Percentiles rank a stretch among this genome's conserved stretches.
Conservation (phyloP, 2,797 vertebrate genomes). For the Sparidentex hasta region DNA sequence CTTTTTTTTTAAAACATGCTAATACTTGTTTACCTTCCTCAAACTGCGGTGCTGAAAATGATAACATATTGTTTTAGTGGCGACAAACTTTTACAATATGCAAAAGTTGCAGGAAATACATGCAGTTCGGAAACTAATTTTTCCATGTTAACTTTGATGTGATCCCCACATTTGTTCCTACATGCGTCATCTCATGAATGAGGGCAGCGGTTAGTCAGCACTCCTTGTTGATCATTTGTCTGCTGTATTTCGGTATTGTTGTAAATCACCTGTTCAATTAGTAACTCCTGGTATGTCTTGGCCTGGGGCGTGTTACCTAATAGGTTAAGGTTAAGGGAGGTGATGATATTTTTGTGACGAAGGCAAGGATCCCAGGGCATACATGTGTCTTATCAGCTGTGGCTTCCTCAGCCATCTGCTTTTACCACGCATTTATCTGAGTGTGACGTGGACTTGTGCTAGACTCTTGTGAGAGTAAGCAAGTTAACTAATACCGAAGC, state of each 20-base stretch:
- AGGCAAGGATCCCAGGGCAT: conserved; percentile 16
- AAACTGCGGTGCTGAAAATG: background rate
- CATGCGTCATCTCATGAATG: background rate
- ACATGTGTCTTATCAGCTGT: conserved; percentile 62
- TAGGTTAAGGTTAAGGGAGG: conserved; percentile 36
- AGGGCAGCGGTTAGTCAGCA: background rate
- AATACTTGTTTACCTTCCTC: background rate
- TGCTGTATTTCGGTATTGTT: background rate
- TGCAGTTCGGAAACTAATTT: background rate
- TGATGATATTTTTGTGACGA: conserved; percentile 40
- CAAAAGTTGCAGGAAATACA: background rate
- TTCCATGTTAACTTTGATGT: background rate
- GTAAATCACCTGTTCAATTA: conserved; percentile 55
- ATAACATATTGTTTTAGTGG: too few relatives aligned
- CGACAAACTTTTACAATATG: background rate
- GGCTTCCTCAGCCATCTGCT: conserved; percentile 47
- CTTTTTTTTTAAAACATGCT: background rate
- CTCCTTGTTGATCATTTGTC: conserved; percentile 19
- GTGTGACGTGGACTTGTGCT: conserved; percentile 20
- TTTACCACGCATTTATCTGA: conserved; percentile 44
- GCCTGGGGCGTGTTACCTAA: conserved; percentile 27
- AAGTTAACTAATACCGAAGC: conserved; percentile 39
- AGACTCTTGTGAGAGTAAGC: conserved; percentile 15
- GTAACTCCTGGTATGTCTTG: conserved; percentile 17
- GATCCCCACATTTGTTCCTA: conserved; percentile 15